Evolutionary conservation across 2,888 invertebrate genomes (phyloP).

Genomic region (Oscheius sp.): DNA sequence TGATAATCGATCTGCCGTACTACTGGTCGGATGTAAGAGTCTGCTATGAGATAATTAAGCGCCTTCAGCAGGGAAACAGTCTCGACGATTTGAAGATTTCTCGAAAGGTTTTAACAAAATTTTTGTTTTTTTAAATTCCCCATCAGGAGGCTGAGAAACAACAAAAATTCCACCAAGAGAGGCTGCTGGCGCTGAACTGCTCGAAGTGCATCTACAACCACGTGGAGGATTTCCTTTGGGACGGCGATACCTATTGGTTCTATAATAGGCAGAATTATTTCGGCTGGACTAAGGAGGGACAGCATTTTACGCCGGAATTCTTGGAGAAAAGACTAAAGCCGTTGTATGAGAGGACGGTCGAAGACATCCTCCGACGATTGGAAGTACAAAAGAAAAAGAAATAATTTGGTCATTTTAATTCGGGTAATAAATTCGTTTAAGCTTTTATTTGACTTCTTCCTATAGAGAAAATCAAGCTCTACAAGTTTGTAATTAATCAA

Average conservation of each 20-base stretch:
- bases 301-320: slow-evolving; percentile 7
- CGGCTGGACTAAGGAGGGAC: not conserved
- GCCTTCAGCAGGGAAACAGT: not conserved
- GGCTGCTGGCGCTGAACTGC: not conserved
- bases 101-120: no score
- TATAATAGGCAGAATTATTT: not conserved
- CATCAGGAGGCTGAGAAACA: not conserved
- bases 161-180: not conserved
- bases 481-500: no score
- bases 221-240: not conserved
- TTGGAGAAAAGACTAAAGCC: not conserved
- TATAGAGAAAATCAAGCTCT: no score
- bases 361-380: not conserved
- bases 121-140: no score
- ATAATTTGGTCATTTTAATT: no score
- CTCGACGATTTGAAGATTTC: not conserved
- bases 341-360: not conserved
- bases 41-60: not conserved
- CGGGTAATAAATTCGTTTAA: no score
- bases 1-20: slow-evolving; percentile 26
- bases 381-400: no score
- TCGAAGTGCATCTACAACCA: not conserved
- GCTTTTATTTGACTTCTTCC: no score
- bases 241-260: not conserved
- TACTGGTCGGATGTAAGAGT: not conserved